Conservation (phyloP, 2,113 vertebrate genomes). For the Protobothrops flavoviridis region DNA sequence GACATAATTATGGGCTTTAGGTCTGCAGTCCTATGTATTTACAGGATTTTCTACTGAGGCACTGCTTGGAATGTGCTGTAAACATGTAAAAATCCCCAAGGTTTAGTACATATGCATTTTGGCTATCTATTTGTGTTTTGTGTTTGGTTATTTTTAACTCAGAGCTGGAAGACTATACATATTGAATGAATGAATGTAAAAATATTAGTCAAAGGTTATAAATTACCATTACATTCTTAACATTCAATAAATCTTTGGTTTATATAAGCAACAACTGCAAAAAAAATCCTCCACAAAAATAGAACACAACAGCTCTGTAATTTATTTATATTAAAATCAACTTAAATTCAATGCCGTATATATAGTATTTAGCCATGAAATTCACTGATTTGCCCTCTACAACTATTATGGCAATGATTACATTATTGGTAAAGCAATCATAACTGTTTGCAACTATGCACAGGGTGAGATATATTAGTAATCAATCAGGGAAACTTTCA, state of each 20-base stretch:
- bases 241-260: not conserved
- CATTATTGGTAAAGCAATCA: not conserved
- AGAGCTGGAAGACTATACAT: not conserved
- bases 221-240: not conserved
- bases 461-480: not conserved
- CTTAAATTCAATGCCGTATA: not conserved
- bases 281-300: not conserved
- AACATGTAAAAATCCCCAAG: not conserved
- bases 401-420: not conserved
- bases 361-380: not conserved
- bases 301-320: not conserved
- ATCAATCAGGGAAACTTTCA: not conserved
- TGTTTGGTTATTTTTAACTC: not conserved
- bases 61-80: not conserved
- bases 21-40: not conserved
- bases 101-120: not conserved
- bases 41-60: not conserved
- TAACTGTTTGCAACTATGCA: not conserved
- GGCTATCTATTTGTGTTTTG: not conserved
- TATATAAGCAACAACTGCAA: not conserved
- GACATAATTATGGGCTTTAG: not conserved
- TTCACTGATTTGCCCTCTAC: not conserved
- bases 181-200: not conserved
- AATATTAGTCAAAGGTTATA: not conserved
- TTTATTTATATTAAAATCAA: not conserved